A percentile compares a stretch with the other conserved stretches of the same genome.
These are phyloP conservation scores for Marisa cornuarietis DNA, from an alignment of 1,140 invertebrate species.

Conservation along the genomic window DNA sequence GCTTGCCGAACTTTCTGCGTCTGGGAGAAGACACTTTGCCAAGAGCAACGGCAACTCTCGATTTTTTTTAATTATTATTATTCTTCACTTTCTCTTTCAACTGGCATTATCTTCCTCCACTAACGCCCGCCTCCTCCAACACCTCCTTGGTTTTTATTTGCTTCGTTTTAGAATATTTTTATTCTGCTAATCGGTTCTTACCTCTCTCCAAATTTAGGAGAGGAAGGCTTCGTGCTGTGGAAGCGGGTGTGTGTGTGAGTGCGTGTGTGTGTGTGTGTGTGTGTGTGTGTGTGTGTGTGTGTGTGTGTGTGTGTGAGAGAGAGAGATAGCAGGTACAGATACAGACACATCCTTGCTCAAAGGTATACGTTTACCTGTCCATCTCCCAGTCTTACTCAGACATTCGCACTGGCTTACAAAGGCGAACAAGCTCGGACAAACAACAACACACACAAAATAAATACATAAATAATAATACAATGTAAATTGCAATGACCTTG, in stretches of 20 bases:
- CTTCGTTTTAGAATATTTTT: no score
- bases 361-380: not conserved
- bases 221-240: no score
- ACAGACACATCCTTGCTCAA: conserved; percentile 18
- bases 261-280: no score
- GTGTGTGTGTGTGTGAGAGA: no score
- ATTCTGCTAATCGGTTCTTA: no score
- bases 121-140: not conserved
- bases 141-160: not conserved
- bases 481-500: no score
- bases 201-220: no score
- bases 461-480: not conserved
- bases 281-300: no score
- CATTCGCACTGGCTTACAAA: not conserved
- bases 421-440: not conserved
- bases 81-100: not conserved
- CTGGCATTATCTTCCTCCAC: not conserved
- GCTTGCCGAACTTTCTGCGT: no score
- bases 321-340: not conserved
- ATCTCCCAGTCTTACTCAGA: not conserved
- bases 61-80: not conserved
- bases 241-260: no score
- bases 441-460: not conserved
- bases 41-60: no score
- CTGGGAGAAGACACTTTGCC: no score